Conservation (phyloP, 2,113 vertebrate species). For the Megatriorchis doriae region DNA sequence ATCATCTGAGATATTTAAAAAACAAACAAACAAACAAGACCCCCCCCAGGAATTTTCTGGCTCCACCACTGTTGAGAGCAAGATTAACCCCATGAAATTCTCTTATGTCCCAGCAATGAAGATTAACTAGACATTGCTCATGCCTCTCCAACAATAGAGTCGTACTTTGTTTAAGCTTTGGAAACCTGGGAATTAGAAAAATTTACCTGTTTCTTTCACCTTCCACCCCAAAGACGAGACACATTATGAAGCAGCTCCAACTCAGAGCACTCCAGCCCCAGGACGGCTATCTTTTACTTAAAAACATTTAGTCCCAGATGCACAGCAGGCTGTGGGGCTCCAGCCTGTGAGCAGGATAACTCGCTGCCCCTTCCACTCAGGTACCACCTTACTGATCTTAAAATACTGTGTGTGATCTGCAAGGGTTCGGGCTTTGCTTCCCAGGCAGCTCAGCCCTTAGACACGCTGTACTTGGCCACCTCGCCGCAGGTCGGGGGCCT, state of each 20-base stretch:
- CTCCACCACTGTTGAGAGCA: not conserved
- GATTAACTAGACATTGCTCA: not conserved
- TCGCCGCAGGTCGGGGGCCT: not conserved
- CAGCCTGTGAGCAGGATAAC: not conserved
- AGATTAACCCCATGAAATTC: not conserved
- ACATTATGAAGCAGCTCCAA: not conserved
- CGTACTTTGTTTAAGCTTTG: not conserved
- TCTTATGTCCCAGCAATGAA: not conserved
- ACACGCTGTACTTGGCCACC: not conserved
- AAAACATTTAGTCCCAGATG: not conserved
- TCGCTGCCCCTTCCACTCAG: not conserved
- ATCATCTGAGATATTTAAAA: not conserved
- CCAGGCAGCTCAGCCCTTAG: not conserved
- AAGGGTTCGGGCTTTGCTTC: not conserved
- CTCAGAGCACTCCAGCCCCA: not conserved
- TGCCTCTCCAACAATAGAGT: not conserved
- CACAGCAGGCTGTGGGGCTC: not conserved
- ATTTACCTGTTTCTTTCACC: not conserved
- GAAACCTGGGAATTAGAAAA: not conserved
- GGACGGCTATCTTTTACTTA: too few relatives aligned
- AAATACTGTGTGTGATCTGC: accelerated
- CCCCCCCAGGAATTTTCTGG: not conserved
- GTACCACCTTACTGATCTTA: too few relatives aligned
- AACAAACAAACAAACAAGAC: not conserved
- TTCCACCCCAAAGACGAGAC: too few relatives aligned